These are phyloP conservation scores for Coenonympha arcania DNA, from an alignment of 2,888 invertebrate species.

Conservation along the genomic window DNA sequence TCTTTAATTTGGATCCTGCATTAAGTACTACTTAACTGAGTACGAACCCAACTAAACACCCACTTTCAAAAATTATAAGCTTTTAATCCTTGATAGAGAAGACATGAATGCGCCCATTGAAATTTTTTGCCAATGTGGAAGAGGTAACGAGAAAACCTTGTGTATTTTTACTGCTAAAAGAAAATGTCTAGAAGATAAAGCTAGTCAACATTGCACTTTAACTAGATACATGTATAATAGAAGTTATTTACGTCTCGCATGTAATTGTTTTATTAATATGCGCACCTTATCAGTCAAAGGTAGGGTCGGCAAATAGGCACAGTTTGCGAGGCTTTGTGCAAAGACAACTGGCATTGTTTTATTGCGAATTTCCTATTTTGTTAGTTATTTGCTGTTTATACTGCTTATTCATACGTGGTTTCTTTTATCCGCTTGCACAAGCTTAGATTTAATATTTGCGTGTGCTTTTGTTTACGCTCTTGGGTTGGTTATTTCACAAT, in stretches of 20 bases:
- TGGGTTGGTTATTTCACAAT: slow-evolving; percentile 2
- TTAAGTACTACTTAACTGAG: neutral
- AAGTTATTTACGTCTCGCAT: slow-evolving; percentile 8
- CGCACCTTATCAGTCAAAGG: slow-evolving; percentile 61
- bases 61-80: neutral
- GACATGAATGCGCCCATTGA: too few species aligned
- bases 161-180: too few species aligned
- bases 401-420: slow-evolving; percentile 15
- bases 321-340: slow-evolving; percentile 24
- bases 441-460: slow-evolving; percentile 9
- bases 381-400: slow-evolving; percentile 13
- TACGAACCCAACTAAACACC: neutral
- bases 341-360: slow-evolving; percentile 31
- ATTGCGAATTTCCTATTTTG: slow-evolving; percentile 29
- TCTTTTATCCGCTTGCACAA: slow-evolving; percentile 15
- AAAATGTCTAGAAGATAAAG: slow-evolving; percentile 4
- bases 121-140: neutral
- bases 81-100: neutral
- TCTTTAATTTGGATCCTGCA: neutral
- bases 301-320: slow-evolving; percentile 53
- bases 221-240: slow-evolving; percentile 6
- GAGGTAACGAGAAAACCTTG: neutral
- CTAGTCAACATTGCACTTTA: neutral
- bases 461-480: slow-evolving; percentile 3
- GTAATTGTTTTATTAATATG: slow-evolving; percentile 17